Evolutionary conservation across 2,113 vertebrate genomes (phyloP).

Genomic region (Sander vitreus): DNA sequence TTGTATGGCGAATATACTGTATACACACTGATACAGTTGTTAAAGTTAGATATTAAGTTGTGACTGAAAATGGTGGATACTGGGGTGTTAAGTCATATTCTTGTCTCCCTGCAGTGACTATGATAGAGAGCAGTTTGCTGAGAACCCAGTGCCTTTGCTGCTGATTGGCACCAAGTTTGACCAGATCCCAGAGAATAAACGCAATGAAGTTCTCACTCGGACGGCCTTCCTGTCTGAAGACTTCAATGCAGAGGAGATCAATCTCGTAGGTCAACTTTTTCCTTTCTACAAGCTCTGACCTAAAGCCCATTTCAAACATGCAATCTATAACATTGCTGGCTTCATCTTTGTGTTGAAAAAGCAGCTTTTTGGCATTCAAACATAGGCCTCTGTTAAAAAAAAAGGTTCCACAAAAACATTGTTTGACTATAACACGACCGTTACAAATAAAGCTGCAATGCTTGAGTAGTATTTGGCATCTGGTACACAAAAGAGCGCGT

Average conservation of each 20-base stretch:
- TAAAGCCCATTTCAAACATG: neutral
- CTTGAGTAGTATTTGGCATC: neutral
- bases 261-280: slow-evolving; percentile 86
- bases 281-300: neutral
- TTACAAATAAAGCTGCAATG: neutral
- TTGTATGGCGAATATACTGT: neutral
- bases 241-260: slow-evolving; percentile 98
- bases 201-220: slow-evolving; percentile 93
- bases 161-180: slow-evolving; percentile 98
- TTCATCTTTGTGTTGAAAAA: neutral
- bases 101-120: slow-evolving; percentile 88
- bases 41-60: neutral
- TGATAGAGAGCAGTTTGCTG: slow-evolving; percentile 96
- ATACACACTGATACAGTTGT: neutral
- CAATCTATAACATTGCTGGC: neutral
- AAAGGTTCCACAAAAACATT: neutral
- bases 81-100: neutral
- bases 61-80: neutral
- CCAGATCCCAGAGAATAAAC: slow-evolving; percentile 95
- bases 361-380: neutral
- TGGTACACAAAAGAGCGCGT: neutral
- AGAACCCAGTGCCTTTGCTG: slow-evolving; percentile 94
- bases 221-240: slow-evolving; percentile 97
- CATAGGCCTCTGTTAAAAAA: neutral
- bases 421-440: neutral